Percentiles rank a stretch among this genome's conserved stretches.
These are phyloP conservation scores for Chironomus riparius DNA, from an alignment of 2,888 invertebrate genomes.

Conservation along the genomic window DNA sequence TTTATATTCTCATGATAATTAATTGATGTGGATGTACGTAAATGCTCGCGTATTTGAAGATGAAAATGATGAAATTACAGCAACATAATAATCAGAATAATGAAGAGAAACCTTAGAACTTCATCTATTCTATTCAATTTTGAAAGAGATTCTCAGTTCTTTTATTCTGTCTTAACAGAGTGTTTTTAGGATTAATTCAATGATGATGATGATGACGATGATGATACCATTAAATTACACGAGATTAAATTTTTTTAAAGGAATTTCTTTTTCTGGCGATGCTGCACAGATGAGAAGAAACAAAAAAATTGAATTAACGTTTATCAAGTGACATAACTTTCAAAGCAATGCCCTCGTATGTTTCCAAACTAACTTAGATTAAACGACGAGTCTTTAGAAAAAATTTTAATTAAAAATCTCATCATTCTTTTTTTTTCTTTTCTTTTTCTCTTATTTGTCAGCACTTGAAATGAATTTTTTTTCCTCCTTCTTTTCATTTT, in stretches of 20 bases:
- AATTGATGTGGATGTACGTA: background rate
- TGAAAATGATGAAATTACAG: background rate
- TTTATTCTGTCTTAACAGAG: background rate
- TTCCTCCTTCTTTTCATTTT: background rate
- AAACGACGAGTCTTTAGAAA: conserved; percentile 1
- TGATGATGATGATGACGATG: background rate
- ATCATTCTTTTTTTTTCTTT: conserved; percentile 19
- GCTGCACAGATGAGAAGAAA: background rate
- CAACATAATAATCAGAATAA: background rate
- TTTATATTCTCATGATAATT: background rate
- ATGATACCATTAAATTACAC: too few species aligned
- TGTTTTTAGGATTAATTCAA: background rate
- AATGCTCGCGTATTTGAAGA: background rate
- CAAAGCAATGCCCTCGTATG: background rate
- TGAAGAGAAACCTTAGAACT: conserved; percentile 7
- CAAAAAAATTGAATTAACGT: background rate
- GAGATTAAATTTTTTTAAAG: too few species aligned
- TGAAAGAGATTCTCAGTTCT: background rate
- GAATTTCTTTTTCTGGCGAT: too few species aligned
- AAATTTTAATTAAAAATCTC: conserved; percentile 27
- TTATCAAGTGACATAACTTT: background rate
- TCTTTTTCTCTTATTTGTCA: conserved; percentile 7
- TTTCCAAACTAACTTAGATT: background rate
- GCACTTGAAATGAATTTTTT: conserved; percentile 6
- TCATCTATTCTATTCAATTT: background rate